Evolutionary conservation across 1,140 invertebrate species (phyloP).

Genomic region (Yoshiicerus persimilis): DNA sequence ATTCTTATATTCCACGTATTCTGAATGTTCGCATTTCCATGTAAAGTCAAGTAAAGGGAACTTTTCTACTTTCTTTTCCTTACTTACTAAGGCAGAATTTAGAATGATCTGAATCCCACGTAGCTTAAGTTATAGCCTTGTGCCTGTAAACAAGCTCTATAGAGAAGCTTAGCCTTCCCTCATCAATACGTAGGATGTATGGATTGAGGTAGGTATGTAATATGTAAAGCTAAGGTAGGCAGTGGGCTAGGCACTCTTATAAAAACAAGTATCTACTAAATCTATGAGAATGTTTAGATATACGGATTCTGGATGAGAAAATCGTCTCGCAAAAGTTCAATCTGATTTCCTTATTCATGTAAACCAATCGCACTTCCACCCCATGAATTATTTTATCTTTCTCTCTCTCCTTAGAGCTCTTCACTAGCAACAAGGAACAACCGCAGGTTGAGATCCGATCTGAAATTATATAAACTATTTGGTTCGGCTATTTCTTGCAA

Average conservation of each 20-base stretch:
- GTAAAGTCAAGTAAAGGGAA: neutral
- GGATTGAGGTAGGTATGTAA: too few relatives aligned
- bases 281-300: constrained; percentile 1
- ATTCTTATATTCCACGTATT: neutral
- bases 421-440: neutral
- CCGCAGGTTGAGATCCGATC: neutral
- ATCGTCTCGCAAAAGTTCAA: constrained; percentile 29
- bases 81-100: neutral
- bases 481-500: neutral
- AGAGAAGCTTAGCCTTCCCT: neutral
- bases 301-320: constrained; percentile 12
- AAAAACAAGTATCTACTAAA: neutral
- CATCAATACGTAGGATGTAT: neutral
- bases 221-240: too few relatives aligned
- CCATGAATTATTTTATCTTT: constrained; percentile 35
- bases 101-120: neutral
- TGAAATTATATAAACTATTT: neutral
- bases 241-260: neutral
- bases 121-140: neutral
- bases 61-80: neutral
- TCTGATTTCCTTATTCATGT: constrained; percentile 34
- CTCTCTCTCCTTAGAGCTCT: neutral
- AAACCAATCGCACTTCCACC: constrained; percentile 37
- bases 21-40: neutral
- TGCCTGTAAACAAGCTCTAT: neutral